Evolutionary conservation across 2,797 vertebrate genomes (phyloP).

Genomic region (Chromobotia macracanthus): DNA sequence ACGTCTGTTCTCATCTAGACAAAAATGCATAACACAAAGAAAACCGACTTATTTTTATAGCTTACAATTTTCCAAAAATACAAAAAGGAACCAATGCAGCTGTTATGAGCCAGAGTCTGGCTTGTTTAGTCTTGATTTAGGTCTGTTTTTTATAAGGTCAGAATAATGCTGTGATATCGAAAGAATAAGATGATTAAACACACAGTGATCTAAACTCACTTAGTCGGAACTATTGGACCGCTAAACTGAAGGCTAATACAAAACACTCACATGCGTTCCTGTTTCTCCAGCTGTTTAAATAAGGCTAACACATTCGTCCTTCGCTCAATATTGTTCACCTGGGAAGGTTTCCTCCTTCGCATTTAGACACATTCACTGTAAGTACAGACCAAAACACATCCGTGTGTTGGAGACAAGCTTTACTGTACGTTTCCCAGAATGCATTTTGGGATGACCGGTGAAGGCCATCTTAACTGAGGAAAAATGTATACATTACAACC

Average conservation of each 20-base stretch:
- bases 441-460: constrained; percentile 30
- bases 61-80: constrained; percentile 3
- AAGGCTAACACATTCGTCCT: constrained; percentile 42
- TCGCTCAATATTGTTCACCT: constrained; percentile 38
- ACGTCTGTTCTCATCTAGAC: constrained; percentile 15
- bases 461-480: constrained; percentile 14
- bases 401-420: constrained; percentile 20
- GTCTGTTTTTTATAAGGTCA: constrained; percentile 24
- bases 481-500: constrained; percentile 4
- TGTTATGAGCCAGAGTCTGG: not conserved
- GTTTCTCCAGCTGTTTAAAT: constrained; percentile 55
- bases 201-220: not conserved
- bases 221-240: too few species aligned
- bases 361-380: constrained; percentile 14
- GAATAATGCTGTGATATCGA: constrained; percentile 2
- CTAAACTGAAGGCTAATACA: constrained; percentile 30
- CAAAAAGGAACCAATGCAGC: constrained; percentile 3
- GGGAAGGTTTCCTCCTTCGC: constrained; percentile 29
- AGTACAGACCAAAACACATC: constrained; percentile 40
- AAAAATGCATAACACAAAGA: constrained; percentile 14
- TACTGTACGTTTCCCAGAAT: constrained; percentile 25
- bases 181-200: too few species aligned
- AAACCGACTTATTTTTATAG: not conserved
- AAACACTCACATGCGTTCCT: constrained; percentile 19
- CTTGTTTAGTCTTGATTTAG: constrained; percentile 1